Evolutionary conservation across 92 coral and sea anemone genomes (phyloP).

Genomic region (Bergia sp.): DNA sequence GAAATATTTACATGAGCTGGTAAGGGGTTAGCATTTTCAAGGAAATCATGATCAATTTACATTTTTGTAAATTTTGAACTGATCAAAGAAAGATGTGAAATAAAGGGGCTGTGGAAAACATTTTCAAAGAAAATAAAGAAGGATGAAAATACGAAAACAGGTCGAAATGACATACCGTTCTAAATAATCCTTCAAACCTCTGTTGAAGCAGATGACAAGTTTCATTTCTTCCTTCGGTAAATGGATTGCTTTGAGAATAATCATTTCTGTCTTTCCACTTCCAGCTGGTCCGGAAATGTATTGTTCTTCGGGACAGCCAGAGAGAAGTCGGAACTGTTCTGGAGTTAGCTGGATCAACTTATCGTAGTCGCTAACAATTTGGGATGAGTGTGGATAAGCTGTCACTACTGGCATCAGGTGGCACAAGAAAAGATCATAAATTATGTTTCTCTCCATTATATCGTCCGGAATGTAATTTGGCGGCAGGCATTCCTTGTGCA

Average conservation of each 20-base stretch:
- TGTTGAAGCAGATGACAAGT: not conserved
- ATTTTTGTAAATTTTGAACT: no score
- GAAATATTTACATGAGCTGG: no score
- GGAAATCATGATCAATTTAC: no score
- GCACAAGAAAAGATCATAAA: not conserved
- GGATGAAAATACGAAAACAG: not conserved
- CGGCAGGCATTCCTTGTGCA: not conserved
- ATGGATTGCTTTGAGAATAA: not conserved
- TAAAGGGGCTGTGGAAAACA: no score
- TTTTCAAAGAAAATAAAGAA: not conserved
- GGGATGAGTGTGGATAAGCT: not conserved
- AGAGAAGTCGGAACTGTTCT: not conserved
- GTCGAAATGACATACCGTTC: not conserved
- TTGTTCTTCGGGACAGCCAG: not conserved
- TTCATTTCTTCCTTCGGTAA: not conserved
- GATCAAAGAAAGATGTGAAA: no score
- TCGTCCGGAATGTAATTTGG: not conserved
- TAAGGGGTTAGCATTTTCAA: no score
- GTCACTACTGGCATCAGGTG: not conserved
- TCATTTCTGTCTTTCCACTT: not conserved
- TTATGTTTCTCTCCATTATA: not conserved
- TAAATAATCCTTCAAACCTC: not conserved
- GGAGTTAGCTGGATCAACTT: not conserved
- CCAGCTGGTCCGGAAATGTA: slow-evolving; percentile 20
- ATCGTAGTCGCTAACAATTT: not conserved